Evolutionary conservation across 1,140 invertebrate genomes (phyloP), one percentile per base, ranked within the genome.

Genomic region (Branchinecta lynchi): DNA sequence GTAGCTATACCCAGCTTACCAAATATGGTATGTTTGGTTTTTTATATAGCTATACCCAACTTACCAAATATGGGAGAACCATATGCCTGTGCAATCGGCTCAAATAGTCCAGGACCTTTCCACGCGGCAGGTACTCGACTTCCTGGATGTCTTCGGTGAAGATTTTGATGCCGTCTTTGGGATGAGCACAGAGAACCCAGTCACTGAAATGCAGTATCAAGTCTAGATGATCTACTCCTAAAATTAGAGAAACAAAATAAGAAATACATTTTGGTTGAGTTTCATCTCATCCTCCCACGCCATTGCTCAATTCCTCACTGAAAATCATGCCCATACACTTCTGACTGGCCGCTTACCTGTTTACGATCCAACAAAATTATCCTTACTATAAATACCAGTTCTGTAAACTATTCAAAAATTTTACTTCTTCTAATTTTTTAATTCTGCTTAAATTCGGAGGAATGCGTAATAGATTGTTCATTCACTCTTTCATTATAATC

Each of bases 161-260:
- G 76, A 97, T 97, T 78, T 89, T 87, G 0, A 98, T 78, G 10
- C 93, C 95, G 79, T 96, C 90, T 73, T 92, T 87, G 3, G 93
- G 92, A 78, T 90, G 81, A 74, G 87, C 83, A 72, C 86, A 85
- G 20, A 98, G 78, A 65, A 98, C 89, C 91, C 92, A 96, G 71
- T 89, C 86, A n/a, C 93, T 85, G 82, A 94, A 98, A 78, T 97
- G 89, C 73, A 97, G 88, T 74, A 98, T 96, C 45, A 98, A 78
- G 73, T 92, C 86, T 72, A 96, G 84, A 77, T 98, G 84, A 72
- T 95, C 89, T 15, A 80, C 76, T 45, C 90, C 87, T 87, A 74
- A 32, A 79, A n/a, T n/a, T n/a, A n/a, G n/a, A 74, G 67, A 73
- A 74, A 75, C 74, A 67, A 73, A 71, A 44, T 45, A 70, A 69